Evolutionary conservation across 2,113 vertebrate species (phyloP).

Genomic region (Oryzias curvinotus): DNA sequence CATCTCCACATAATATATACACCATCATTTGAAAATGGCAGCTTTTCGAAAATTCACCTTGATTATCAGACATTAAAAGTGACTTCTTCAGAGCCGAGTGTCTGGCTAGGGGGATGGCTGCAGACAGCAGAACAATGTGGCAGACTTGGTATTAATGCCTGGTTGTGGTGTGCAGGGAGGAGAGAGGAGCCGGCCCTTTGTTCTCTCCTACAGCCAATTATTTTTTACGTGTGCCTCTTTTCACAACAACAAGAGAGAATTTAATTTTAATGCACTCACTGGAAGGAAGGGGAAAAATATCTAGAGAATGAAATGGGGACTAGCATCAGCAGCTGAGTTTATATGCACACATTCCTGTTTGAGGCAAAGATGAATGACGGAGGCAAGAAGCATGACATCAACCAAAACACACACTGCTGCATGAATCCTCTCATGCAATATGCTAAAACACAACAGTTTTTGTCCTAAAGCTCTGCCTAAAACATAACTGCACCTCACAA

Average conservation of each 20-base stretch:
- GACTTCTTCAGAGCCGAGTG: constrained; percentile 90
- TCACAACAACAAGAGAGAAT: constrained; percentile 84
- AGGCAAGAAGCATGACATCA: constrained; percentile 67
- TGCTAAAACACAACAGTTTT: constrained; percentile 51
- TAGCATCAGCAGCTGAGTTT: constrained; percentile 63
- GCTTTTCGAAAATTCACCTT: constrained; percentile 95
- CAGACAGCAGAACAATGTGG: constrained; percentile 92
- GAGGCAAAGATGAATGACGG: constrained; percentile 57
- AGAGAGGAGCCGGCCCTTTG: constrained; percentile 84
- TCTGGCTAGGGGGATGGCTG: constrained; percentile 90
- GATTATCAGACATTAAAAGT: constrained; percentile 94
- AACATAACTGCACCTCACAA: constrained; percentile 30
- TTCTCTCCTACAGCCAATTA: constrained; percentile 90
- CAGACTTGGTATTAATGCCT: constrained; percentile 81
- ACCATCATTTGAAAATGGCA: constrained; percentile 93
- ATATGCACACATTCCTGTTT: constrained; percentile 62
- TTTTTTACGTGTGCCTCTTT: constrained; percentile 84
- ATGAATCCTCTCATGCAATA: constrained; percentile 58
- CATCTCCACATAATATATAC: constrained; percentile 84
- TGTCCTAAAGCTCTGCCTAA: constrained; percentile 39
- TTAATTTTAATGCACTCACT: constrained; percentile 83
- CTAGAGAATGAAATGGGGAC: constrained; percentile 66
- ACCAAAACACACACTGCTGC: constrained; percentile 61
- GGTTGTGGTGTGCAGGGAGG: constrained; percentile 75
- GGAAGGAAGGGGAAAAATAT: constrained; percentile 41